Percentiles rank a stretch among this genome's conserved stretches.
These are phyloP conservation scores for Phylloscopus collybita DNA, from an alignment of 2,797 vertebrate genomes.

Conservation along the genomic window DNA sequence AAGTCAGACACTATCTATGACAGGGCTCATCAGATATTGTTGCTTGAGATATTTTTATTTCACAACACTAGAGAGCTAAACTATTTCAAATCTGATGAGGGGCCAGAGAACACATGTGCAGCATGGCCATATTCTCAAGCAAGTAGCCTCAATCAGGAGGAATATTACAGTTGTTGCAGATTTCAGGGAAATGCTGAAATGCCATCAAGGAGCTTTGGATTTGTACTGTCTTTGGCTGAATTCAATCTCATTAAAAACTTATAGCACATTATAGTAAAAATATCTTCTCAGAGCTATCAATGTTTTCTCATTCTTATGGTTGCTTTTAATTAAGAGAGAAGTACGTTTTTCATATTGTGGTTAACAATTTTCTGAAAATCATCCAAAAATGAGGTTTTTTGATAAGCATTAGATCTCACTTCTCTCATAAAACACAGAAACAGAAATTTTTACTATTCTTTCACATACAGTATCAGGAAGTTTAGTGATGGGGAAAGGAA, in stretches of 20 bases:
- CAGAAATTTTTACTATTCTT: neutral
- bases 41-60: neutral
- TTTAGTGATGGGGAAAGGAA: neutral
- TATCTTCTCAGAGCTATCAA: neutral
- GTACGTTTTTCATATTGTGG: fast-evolving
- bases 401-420: neutral
- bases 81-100: neutral
- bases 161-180: neutral
- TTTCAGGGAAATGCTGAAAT: neutral
- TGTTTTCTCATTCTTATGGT: neutral
- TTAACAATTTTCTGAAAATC: neutral
- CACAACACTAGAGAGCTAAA: neutral
- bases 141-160: neutral
- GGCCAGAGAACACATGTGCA: neutral
- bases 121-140: fast-evolving
- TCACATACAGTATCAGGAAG: neutral
- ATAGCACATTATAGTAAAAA: neutral
- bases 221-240: neutral
- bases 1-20: neutral
- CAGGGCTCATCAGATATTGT: neutral
- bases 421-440: neutral
- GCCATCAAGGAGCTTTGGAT: neutral
- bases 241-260: neutral
- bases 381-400: neutral
- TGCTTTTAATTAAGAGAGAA: neutral